Conservation (phyloP, 2,888 invertebrate genomes). For the Andricus quercusramuli region DNA sequence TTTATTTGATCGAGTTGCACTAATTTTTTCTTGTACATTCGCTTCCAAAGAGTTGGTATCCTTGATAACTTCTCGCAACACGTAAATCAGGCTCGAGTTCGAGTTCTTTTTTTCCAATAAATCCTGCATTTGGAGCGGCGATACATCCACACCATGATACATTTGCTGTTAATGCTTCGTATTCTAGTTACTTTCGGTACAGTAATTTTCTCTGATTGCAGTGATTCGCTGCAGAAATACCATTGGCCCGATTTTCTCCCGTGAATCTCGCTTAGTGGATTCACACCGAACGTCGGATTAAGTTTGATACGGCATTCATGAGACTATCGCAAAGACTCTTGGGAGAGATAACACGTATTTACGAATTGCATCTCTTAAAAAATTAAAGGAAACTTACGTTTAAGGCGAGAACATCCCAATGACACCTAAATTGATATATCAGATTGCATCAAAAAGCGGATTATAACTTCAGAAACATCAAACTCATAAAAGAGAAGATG, state of each 20-base stretch:
- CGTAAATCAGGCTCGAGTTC: slow-evolving; percentile 16
- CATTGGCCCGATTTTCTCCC: slow-evolving; percentile 41
- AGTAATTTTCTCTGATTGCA: slow-evolving; percentile 43
- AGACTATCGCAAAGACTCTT: background rate
- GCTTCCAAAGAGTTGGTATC: background rate
- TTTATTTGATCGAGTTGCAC: background rate
- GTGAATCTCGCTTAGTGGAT: slow-evolving; percentile 59
- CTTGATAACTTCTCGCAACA: slow-evolving; percentile 21
- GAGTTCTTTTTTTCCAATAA: slow-evolving; percentile 15
- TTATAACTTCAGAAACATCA: background rate
- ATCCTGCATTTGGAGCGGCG: slow-evolving; percentile 23
- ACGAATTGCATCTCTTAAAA: background rate
- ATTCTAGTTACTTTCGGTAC: slow-evolving; percentile 42
- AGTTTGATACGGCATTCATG: slow-evolving; percentile 53
- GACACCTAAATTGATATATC: too few relatives aligned
- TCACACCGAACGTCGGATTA: slow-evolving; percentile 53
- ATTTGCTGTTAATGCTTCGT: slow-evolving; percentile 35
- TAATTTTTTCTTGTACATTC: background rate
- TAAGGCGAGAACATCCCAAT: too few relatives aligned
- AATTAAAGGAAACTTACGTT: background rate
- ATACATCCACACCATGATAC: slow-evolving; percentile 18
- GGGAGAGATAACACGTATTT: background rate
- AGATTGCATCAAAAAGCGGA: background rate
- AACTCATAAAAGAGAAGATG: background rate
- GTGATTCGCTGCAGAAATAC: slow-evolving; percentile 42